These are phyloP conservation scores for Leontocebus nigricollis DNA, from an alignment of 2,797 vertebrate species.

Conservation along the genomic window DNA sequence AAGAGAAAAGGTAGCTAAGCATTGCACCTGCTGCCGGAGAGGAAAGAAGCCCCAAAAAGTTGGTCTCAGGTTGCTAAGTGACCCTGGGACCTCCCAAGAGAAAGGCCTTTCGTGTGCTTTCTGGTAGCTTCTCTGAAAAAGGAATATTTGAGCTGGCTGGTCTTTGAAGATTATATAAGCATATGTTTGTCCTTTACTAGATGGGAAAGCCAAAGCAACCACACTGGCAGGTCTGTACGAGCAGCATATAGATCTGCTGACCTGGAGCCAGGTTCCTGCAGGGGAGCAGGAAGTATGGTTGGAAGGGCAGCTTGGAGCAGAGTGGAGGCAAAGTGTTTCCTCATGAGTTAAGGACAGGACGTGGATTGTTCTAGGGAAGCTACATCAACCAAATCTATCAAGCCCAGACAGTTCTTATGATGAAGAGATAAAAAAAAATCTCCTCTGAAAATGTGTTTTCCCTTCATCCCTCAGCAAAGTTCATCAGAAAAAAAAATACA, in stretches of 20 bases:
- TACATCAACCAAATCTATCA: not conserved
- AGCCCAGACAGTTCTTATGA: not conserved
- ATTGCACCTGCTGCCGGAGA: not conserved
- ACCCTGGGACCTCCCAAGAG: not conserved
- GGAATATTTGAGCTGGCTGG: not conserved
- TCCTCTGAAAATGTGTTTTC: not conserved
- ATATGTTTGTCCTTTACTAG: not conserved
- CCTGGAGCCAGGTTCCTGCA: not conserved
- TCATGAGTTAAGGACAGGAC: not conserved
- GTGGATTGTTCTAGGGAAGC: not conserved
- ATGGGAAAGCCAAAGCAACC: not conserved
- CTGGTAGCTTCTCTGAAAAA: not conserved
- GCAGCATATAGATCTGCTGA: not conserved
- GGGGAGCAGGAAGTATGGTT: not conserved
- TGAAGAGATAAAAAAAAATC: not conserved
- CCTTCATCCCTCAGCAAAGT: slow-evolving; percentile 20
- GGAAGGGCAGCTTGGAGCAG: not conserved
- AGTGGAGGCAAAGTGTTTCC: not conserved
- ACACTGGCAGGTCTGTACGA: not conserved
- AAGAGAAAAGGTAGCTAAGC: not conserved
- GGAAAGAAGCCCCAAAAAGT: not conserved
- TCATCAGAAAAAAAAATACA: not conserved
- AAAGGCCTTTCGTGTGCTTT: not conserved
- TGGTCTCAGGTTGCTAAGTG: not conserved
- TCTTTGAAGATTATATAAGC: not conserved